Conservation (phyloP, 2,888 invertebrate species). For the Caenorhabditis japonica region DNA sequence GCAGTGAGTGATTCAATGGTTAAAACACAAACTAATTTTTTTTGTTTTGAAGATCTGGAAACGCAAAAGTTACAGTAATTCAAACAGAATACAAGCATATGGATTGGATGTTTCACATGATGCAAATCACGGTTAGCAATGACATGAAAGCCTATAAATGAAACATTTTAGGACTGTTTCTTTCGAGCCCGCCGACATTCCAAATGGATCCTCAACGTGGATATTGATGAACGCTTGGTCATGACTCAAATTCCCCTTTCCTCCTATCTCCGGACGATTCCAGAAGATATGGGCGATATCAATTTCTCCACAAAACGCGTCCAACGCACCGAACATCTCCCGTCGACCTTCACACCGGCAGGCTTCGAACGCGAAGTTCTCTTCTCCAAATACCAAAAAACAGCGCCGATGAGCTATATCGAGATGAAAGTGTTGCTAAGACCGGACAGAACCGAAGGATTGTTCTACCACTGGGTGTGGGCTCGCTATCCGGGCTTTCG, state of each 20-base stretch:
- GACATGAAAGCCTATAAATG: background rate
- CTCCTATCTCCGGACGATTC: too few species aligned
- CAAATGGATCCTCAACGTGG: conserved; percentile 24
- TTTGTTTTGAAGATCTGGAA: too few species aligned
- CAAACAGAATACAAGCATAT: conserved; percentile 1
- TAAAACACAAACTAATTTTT: too few species aligned
- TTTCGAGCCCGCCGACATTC: conserved; percentile 12
- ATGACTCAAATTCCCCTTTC: background rate
- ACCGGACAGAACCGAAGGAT: background rate
- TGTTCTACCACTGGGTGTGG: conserved; percentile 7
- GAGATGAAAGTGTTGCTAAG: background rate
- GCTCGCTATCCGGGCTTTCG: conserved; percentile 1
- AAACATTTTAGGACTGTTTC: conserved; percentile 13
- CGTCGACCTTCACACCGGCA: background rate
- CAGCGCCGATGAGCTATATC: background rate
- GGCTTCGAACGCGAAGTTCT: background rate
- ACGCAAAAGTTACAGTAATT: background rate
- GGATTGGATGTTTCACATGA: conserved; percentile 14
- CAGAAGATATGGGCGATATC: conserved; percentile 1
- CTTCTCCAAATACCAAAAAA: background rate
- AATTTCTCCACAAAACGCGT: background rate
- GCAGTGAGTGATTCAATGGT: too few species aligned
- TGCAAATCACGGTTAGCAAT: conserved; percentile 3
- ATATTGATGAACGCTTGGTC: conserved; percentile 22
- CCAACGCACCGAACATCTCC: background rate